Evolutionary conservation across 1,140 invertebrate species (phyloP).

Genomic region (Drosophila kepulauana): DNA sequence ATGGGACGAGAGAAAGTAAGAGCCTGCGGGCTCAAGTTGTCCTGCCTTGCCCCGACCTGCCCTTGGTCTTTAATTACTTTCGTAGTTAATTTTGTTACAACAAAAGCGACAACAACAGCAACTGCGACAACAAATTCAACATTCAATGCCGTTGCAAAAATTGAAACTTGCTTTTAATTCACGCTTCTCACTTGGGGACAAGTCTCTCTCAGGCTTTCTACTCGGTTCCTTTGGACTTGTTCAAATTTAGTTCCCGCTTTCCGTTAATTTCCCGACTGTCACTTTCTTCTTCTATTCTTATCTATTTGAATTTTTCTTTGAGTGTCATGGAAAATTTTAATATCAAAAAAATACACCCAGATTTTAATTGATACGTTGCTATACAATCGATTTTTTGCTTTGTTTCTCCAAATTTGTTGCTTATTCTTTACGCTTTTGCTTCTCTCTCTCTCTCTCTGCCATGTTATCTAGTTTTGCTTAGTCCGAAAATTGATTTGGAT

Average conservation of each 20-base stretch:
- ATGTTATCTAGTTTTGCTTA: conserved; percentile 39
- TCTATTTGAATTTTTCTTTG: conserved; percentile 33
- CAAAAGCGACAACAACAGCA: conserved; percentile 44
- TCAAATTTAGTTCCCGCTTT: conserved; percentile 23
- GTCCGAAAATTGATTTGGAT: conserved; percentile 67
- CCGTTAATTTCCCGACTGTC: conserved; percentile 54
- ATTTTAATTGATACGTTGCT: conserved; percentile 70
- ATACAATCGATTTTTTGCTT: conserved; percentile 51
- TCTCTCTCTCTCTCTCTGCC: conserved; percentile 7
- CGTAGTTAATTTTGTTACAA: conserved; percentile 79
- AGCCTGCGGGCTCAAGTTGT: conserved; percentile 59
- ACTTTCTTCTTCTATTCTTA: conserved; percentile 37
- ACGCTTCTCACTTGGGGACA: conserved; percentile 27
- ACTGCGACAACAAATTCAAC: conserved; percentile 10
- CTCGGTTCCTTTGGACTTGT: background rate
- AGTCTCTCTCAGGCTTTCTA: background rate
- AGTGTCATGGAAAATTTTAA: conserved; percentile 2
- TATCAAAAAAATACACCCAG: conserved; percentile 14
- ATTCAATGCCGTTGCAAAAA: conserved; percentile 69
- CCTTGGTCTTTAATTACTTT: conserved; percentile 77
- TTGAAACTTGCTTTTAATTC: conserved; percentile 77
- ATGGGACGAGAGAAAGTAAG: background rate
- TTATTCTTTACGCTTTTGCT: background rate
- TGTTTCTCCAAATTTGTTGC: conserved; percentile 1
- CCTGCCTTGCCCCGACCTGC: conserved; percentile 39